Percentiles rank a stretch among this genome's conserved stretches.
Evolutionary conservation across 2,113 vertebrate species (phyloP).

Genomic region (Mohoua ochrocephala): DNA sequence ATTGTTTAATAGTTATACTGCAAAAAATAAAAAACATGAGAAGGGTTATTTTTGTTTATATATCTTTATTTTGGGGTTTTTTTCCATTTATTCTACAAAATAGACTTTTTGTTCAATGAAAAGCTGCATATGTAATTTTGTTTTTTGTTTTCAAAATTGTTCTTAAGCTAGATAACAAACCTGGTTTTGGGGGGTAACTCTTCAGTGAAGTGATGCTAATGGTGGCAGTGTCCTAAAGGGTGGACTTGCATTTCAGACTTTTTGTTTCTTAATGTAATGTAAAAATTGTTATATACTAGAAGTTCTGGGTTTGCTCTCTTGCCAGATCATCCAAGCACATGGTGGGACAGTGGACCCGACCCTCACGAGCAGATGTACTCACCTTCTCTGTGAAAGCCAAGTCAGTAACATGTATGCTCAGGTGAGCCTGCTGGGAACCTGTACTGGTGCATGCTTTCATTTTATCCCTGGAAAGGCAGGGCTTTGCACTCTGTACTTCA

Average conservation of each 20-base stretch:
- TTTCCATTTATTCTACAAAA: neutral
- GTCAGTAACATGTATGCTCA: constrained; percentile 93
- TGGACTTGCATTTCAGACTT: neutral
- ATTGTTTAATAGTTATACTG: neutral
- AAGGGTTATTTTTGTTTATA: neutral
- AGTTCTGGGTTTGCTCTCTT: neutral
- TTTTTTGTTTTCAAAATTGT: neutral
- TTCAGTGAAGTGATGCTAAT: neutral
- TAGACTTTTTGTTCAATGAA: neutral
- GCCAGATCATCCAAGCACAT: constrained; percentile 90
- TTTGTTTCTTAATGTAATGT: neutral
- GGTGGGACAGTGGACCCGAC: constrained; percentile 89
- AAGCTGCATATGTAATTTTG: neutral
- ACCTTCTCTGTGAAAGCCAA: constrained; percentile 96
- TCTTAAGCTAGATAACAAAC: neutral
- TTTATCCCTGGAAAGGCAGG: neutral
- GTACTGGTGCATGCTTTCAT: neutral
- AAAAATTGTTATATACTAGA: neutral
- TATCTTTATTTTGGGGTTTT: neutral
- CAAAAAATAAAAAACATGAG: neutral
- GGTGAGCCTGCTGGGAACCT: constrained; percentile 70
- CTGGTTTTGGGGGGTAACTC: neutral
- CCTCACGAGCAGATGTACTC: constrained; percentile 87
- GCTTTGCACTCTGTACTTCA: neutral
- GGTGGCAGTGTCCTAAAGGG: neutral